Evolutionary conservation across 2,888 invertebrate genomes (phyloP), one percentile per base, ranked within the genome.

Genomic region (Hedychridium roseum): DNA sequence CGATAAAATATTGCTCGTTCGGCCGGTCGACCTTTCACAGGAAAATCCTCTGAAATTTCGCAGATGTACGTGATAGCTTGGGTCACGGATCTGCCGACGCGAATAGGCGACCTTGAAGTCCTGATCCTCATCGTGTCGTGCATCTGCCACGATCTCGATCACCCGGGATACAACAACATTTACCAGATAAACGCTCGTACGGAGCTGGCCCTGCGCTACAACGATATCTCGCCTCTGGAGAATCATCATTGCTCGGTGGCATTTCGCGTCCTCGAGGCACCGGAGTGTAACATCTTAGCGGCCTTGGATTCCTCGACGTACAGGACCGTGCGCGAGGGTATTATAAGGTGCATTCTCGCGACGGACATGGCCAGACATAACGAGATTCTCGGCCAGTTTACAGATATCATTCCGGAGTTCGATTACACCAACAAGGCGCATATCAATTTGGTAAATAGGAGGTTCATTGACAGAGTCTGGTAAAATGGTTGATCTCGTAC

Each of bases 191-290:
- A 92, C 76, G 91, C 91, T 34, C 85, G 88, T 70, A 92, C 92
- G 31, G 91, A 91, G 74, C 80, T 92, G 71, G 91, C 91, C 20
- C 83, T 92, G 59, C 85, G 91, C 50, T 92, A 92, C 81, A 92
- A 92, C 79, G 91, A 92, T 81, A 91, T 91, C 71, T 91, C 91
- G 41, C 91, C 91, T 2, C 80, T 92, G 73, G 92, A 92, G 79
- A 92, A 92, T 79, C 92, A 92, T 78, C 92, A 92, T 75, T 91
- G 91, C 79, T 91, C 91, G 54, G 89, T 92, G 64, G 89, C 91
- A 34, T 92, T 92, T 79, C 86, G 90, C 53, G 85, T 92, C 60
- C 82, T 92, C 62, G 89, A 89, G 72, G 86, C 89, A 70, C 87
- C 89, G 43, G 89, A 90, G 71, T 89, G 89, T 78, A 92, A 92